phyloP scores from a whole-genome alignment of 2,113 vertebrate species.

The Orthonyx spaldingii region DNA sequence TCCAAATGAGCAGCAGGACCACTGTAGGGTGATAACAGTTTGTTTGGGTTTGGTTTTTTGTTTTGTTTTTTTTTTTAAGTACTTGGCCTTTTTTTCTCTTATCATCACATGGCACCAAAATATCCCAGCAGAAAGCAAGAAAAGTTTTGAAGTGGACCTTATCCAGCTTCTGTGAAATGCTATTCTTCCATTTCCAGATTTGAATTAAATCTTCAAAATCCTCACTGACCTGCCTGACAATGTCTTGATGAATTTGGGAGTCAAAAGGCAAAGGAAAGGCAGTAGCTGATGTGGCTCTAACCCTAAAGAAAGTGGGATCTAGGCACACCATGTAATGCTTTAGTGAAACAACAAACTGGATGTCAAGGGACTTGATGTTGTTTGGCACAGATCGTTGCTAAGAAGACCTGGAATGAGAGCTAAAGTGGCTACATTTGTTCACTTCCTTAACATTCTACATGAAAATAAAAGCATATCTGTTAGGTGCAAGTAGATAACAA shows the following conservation, averaged over 20 bases:
- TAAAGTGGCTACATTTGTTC: not conserved
- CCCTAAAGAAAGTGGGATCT: not conserved
- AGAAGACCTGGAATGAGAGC: not conserved
- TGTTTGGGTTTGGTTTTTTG: not conserved
- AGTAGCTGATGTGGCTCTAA: not conserved
- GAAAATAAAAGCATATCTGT: not conserved
- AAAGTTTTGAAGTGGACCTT: not conserved
- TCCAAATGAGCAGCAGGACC: not conserved
- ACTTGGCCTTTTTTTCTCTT: not conserved
- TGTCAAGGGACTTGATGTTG: not conserved
- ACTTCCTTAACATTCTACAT: not conserved
- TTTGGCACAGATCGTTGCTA: not conserved
- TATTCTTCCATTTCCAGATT: not conserved
- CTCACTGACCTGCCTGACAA: not conserved
- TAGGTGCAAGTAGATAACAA: no score
- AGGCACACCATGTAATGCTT: not conserved
- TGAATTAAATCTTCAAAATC: not conserved
- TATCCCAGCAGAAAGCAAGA: not conserved
- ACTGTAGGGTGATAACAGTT: not conserved
- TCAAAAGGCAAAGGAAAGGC: not conserved
- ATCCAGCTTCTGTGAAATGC: not conserved
- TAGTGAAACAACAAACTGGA: not conserved
- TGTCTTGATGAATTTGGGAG: not conserved
- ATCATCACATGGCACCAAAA: not conserved
- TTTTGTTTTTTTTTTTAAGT: not conserved